Conservation (phyloP, 2,888 invertebrate genomes). For the Kuschelorhynchus macadamiae region DNA sequence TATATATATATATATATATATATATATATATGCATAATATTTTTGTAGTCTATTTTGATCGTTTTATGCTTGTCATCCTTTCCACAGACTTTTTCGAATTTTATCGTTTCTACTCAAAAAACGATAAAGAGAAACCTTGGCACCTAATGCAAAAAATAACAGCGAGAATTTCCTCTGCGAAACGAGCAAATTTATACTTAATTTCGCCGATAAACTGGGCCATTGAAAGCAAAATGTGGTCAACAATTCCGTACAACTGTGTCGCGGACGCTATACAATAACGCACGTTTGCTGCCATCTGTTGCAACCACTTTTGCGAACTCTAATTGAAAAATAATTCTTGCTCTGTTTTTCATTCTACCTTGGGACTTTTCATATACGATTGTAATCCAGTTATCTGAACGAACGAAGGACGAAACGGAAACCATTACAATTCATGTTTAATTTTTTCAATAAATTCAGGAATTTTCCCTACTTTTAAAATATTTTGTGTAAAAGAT, state of each 20-base stretch:
- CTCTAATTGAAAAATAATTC: conserved; percentile 31
- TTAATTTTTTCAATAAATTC: too few species aligned
- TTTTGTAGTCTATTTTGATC: too few species aligned
- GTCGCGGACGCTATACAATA: conserved; percentile 30
- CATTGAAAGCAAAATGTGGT: conserved; percentile 45
- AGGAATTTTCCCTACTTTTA: too few species aligned
- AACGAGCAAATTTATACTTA: conserved; percentile 35
- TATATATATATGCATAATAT: too few species aligned
- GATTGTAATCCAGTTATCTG: not conserved
- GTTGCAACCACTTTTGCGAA: conserved; percentile 23
- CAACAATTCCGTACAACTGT: conserved; percentile 45
- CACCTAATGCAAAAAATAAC: conserved; percentile 23
- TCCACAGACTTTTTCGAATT: too few species aligned
- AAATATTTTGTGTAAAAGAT: too few species aligned
- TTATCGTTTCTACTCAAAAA: too few species aligned
- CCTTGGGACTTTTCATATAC: conserved; percentile 2
- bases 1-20: too few species aligned
- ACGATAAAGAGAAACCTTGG: too few species aligned
- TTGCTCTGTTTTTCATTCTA: conserved; percentile 7
- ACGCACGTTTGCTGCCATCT: conserved; percentile 26
- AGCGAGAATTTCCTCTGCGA: conserved; percentile 7
- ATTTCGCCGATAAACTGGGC: conserved; percentile 36
- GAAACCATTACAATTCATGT: too few species aligned
- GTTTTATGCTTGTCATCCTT: too few species aligned
- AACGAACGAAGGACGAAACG: not conserved